Conservation (phyloP, 2,888 invertebrate genomes). For the Plebejus anna region DNA sequence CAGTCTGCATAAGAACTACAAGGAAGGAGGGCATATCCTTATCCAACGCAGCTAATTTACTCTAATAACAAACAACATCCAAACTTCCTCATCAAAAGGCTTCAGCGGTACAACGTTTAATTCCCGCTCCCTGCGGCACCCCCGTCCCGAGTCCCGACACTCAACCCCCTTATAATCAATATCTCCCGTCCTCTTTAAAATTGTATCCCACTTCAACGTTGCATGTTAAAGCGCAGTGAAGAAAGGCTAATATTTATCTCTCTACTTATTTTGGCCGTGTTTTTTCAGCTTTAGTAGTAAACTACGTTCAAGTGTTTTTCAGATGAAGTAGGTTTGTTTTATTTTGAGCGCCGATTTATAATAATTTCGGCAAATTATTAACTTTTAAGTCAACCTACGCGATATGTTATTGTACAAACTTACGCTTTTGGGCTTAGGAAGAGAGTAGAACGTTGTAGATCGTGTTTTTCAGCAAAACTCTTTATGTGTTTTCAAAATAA, state of each 20-base stretch:
- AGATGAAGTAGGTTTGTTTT: too few species aligned
- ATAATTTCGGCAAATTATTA: too few species aligned
- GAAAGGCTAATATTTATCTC: not conserved
- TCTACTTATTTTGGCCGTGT: not conserved
- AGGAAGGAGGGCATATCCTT: not conserved
- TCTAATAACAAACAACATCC: not conserved
- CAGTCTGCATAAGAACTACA: not conserved
- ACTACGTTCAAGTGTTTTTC: not conserved
- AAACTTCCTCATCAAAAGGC: constrained; percentile 1
- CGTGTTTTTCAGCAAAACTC: too few species aligned
- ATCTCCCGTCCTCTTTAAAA: constrained; percentile 18
- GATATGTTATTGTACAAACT: too few species aligned
- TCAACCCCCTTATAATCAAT: constrained; percentile 23
- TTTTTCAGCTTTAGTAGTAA: not conserved
- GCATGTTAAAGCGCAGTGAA: constrained; percentile 41
- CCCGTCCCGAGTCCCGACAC: constrained; percentile 1
- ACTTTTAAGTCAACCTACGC: too few species aligned
- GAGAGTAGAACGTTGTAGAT: too few species aligned
- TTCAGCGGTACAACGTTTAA: constrained; percentile 10
- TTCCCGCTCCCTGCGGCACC: constrained; percentile 1
- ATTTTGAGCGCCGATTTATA: too few species aligned
- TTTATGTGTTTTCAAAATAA: too few species aligned
- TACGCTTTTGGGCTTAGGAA: too few species aligned
- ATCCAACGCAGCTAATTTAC: not conserved
- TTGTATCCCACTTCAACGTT: constrained; percentile 23